Conservation (phyloP, 2,113 vertebrate genomes). For the Festucalex cinctus region DNA sequence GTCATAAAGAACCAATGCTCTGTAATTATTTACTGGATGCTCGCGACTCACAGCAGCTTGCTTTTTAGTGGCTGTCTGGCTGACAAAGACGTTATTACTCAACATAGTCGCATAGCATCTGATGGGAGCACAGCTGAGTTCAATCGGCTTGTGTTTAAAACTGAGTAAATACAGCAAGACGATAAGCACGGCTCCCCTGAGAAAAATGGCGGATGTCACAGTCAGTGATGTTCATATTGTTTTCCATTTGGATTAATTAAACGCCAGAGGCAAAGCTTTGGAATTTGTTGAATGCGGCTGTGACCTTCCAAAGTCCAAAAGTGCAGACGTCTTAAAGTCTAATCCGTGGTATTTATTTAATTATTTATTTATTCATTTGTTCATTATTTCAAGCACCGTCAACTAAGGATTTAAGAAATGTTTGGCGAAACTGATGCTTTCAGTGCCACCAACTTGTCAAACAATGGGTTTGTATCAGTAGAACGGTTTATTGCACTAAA, state of each 20-base stretch:
- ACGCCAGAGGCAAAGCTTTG: slow-evolving; percentile 41
- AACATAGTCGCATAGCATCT: slow-evolving; percentile 22
- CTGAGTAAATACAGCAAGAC: slow-evolving; percentile 25
- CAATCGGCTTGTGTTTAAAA: slow-evolving; percentile 44
- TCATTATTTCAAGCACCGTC: slow-evolving; percentile 42
- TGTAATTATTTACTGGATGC: no score
- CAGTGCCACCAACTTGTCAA: not conserved
- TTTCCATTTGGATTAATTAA: slow-evolving; percentile 56
- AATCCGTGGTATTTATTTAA: slow-evolving; percentile 37
- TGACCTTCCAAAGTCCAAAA: slow-evolving; percentile 30
- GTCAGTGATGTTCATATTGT: slow-evolving; percentile 48
- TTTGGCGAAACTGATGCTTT: slow-evolving; percentile 31
- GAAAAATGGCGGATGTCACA: slow-evolving; percentile 23
- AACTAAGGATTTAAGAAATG: slow-evolving; percentile 32
- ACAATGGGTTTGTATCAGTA: no score
- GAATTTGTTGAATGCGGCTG: slow-evolving; percentile 45
- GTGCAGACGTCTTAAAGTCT: slow-evolving; percentile 19
- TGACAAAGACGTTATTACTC: slow-evolving; percentile 31
- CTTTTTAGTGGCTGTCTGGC: not conserved
- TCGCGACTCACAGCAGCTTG: no score
- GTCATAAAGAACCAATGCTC: no score
- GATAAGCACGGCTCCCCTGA: slow-evolving; percentile 45
- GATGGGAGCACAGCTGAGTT: slow-evolving; percentile 7
- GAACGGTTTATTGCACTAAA: no score
- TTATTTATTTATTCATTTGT: no score